These are phyloP conservation scores for Micromussa lordhowensis DNA, from an alignment of 92 coral and sea anemone genomes.

Conservation along the genomic window DNA sequence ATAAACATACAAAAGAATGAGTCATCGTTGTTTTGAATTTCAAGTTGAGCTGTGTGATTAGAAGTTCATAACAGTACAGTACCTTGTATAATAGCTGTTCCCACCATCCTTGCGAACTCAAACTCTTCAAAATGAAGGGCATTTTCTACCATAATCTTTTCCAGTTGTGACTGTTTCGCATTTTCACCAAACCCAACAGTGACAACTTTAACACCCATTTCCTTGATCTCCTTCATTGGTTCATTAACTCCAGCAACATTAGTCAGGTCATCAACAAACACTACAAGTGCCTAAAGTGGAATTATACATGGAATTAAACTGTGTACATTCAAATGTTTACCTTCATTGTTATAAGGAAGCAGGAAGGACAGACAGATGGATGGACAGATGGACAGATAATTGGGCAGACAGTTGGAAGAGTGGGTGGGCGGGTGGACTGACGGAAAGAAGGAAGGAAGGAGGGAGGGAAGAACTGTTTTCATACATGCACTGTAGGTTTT, in stretches of 20 bases:
- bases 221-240: background rate
- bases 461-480: no score
- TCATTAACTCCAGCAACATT: background rate
- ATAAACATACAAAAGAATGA: background rate
- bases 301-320: background rate
- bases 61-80: background rate
- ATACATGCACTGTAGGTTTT: no score
- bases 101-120: conserved; percentile 12
- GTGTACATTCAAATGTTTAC: background rate
- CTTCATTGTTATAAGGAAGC: no score
- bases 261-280: conserved; percentile 10
- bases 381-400: no score
- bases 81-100: conserved; percentile 39
- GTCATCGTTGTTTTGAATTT: background rate
- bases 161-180: conserved; percentile 11
- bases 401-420: no score
- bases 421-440: no score
- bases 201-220: background rate
- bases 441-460: no score
- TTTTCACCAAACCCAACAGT: conserved; percentile 33
- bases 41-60: background rate
- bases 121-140: conserved; percentile 23
- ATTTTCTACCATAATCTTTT: background rate
- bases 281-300: conserved; percentile 17
- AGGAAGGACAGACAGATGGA: no score